Base-by-base conservation (phyloP, 64 coral and sea anemone species). In the Astreopora myriophthalma region DNA sequence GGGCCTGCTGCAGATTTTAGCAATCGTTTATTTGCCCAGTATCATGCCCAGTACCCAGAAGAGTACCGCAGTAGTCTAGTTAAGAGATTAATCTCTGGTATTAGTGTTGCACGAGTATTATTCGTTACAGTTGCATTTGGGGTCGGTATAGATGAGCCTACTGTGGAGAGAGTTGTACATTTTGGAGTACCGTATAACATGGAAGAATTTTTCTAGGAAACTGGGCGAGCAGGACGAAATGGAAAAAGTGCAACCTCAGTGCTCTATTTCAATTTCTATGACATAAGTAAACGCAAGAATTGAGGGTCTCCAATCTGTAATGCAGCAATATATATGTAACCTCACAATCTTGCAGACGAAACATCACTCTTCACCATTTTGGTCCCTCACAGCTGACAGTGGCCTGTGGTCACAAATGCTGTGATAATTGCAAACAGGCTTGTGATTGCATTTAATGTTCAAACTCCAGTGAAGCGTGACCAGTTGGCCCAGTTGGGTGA, bases 251-350 rank as follows among this genome's bases (percentile, higher is more conserved):
- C 88, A 63, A 66, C 35, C 37, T 76, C 88, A 25, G 79, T 31
- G 29, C 20, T 90, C 20, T 63, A 73, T 80, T 90, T 79, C 52
- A 90, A 90, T 76, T 90, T 32, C 34, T 90, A 68, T 90, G 88
- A 90, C 42, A 80, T 90, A 65, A 79, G 51, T 20, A 64, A 90
- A 80, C 58, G 31, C 8, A 90, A 49, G 34, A 60, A n/a, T n/a
- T n/a, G n/a, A 55, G 27, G 40, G 6, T 8, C 40, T 44, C 40
- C 11, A 44, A 44, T 11, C 40, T 44, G 40, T 44, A 44, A 44
- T 44, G 40, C 40, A 44, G 40, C 40, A 6, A n/a, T n/a, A n/a
- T n/a, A 44, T 44, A 44, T 44, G 40, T 6, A 44, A 44, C 40
- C 40, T 8, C 40, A 44, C 40, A 44, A 44, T 44, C 6, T 5